Evolutionary conservation across 2,888 invertebrate species (phyloP).

Genomic region (Pasiphila rectangulata): DNA sequence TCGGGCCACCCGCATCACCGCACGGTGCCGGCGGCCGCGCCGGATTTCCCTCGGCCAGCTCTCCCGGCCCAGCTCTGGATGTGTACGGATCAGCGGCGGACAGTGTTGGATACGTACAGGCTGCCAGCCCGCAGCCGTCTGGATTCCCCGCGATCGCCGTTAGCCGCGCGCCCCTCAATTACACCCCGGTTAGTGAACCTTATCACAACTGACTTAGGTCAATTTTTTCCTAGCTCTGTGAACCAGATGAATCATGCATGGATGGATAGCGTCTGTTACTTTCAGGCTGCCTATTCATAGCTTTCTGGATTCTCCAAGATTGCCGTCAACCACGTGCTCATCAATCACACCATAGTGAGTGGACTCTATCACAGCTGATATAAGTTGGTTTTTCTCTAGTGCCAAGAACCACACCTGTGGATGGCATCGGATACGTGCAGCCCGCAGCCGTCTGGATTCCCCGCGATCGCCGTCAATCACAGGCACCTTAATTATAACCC

Average conservation of each 20-base stretch:
- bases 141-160: constrained; percentile 96
- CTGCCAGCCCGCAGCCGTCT: constrained; percentile 97
- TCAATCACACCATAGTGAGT: too few relatives aligned
- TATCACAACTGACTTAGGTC: neutral
- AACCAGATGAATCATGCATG: neutral
- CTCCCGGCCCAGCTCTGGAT: constrained; percentile 94
- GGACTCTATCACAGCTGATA: too few relatives aligned
- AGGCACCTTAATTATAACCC: constrained; percentile 96
- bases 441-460: constrained; percentile 97
- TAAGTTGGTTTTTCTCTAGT: too few relatives aligned
- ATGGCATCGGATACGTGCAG: constrained; percentile 97
- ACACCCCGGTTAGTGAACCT: constrained; percentile 89
- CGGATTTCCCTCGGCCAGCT: constrained; percentile 94
- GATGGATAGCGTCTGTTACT: too few relatives aligned
- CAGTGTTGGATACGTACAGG: constrained; percentile 96
- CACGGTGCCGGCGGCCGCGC: constrained; percentile 87
- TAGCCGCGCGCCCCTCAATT: constrained; percentile 95
- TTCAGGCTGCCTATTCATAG: too few relatives aligned
- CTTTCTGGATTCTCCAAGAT: too few relatives aligned
- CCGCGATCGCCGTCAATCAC: constrained; percentile 95
- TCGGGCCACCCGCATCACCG: constrained; percentile 91
- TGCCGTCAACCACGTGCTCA: too few relatives aligned
- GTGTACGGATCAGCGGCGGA: constrained; percentile 95
- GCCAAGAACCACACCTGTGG: too few relatives aligned
- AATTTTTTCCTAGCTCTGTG: neutral